Percentiles rank a stretch among this genome's conserved stretches.
phyloP scores from a whole-genome alignment of 2,113 vertebrate species.

The Motacilla alba region DNA sequence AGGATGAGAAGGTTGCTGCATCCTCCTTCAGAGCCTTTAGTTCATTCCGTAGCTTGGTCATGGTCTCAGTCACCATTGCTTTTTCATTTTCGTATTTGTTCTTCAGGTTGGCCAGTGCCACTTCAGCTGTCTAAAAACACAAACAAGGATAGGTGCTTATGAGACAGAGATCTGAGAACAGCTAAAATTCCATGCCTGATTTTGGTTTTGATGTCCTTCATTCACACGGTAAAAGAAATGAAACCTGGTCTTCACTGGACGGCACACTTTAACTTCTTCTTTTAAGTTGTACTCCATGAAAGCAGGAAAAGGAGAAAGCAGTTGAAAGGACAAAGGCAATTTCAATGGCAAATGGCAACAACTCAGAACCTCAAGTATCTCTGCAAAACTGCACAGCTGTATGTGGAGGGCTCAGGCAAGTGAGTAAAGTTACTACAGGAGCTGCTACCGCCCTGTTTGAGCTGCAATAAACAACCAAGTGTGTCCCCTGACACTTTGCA shows the following conservation, averaged over 20 bases:
- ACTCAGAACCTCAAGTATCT: background rate
- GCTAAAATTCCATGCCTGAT: background rate
- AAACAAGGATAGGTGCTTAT: background rate
- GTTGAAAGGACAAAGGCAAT: background rate
- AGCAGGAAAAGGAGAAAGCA: background rate
- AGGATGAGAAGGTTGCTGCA: constrained; percentile 96
- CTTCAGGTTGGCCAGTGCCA: constrained; percentile 93
- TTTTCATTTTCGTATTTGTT: constrained; percentile 99
- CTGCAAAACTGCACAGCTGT: background rate
- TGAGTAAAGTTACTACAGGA: background rate
- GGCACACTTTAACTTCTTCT: background rate
- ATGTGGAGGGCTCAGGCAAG: background rate
- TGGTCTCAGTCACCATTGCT: constrained; percentile 95
- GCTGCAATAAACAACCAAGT: background rate
- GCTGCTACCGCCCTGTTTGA: fast-evolving
- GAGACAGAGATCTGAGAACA: background rate
- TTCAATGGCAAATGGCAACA: background rate
- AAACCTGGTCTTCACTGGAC: background rate
- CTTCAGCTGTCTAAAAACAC: constrained; percentile 89
- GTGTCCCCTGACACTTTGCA: fast-evolving
- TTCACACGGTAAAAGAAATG: background rate
- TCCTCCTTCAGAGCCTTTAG: constrained; percentile 98
- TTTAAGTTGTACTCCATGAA: background rate
- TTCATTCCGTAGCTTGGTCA: constrained; percentile 97
- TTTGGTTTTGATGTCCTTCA: background rate